Conservation (phyloP, 2,888 invertebrate species). For the Stegana nigrithorax region DNA sequence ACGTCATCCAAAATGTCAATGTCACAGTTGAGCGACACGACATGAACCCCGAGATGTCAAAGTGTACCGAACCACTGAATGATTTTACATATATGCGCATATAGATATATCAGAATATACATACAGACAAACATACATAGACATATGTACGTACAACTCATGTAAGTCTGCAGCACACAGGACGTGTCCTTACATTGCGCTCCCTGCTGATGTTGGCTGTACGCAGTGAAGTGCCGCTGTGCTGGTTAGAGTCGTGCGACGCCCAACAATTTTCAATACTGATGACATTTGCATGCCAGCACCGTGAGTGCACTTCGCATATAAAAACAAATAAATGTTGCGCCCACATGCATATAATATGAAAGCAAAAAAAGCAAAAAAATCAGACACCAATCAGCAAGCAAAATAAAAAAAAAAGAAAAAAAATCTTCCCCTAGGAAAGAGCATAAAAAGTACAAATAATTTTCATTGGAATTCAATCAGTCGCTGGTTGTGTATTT, state of each 20-base stretch:
- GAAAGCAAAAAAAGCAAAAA: neutral
- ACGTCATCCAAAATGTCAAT: conserved; percentile 34
- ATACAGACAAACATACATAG: conserved; percentile 12
- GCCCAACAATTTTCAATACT: conserved; percentile 10
- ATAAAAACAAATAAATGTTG: conserved; percentile 10
- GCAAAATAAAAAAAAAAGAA: neutral
- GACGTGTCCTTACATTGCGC: neutral
- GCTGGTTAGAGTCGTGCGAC: neutral
- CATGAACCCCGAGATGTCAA: conserved; percentile 31
- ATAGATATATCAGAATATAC: conserved; percentile 10
- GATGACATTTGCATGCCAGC: conserved; percentile 14
- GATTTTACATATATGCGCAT: conserved; percentile 12
- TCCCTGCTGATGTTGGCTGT: neutral
- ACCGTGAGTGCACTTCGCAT: neutral
- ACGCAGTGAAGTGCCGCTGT: too few species aligned
- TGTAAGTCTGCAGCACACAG: conserved; percentile 4
- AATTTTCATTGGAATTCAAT: conserved; percentile 6
- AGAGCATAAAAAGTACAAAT: neutral
- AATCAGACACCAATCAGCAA: neutral
- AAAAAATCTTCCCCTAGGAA: neutral
- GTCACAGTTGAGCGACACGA: conserved; percentile 40
- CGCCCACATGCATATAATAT: conserved; percentile 14
- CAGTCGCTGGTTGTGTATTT: neutral
- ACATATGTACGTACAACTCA: too few species aligned
- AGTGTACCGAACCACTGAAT: conserved; percentile 10